Evolutionary conservation across 2,797 vertebrate genomes (phyloP).

Genomic region (Nyctalus aviator): DNA sequence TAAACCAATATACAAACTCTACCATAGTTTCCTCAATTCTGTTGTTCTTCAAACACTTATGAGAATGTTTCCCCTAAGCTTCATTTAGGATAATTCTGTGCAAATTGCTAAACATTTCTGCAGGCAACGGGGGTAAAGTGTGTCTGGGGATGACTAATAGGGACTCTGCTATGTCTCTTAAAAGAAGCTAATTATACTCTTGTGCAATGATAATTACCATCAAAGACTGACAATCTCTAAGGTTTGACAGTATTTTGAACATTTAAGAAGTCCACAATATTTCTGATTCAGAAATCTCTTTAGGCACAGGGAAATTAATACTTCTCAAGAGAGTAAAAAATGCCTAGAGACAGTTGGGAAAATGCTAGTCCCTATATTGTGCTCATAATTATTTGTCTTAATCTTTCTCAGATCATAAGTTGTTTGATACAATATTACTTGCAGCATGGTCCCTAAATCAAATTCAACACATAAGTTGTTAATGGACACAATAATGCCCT

Average conservation of each 20-base stretch:
- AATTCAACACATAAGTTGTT: neutral
- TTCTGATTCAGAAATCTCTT: conserved; percentile 55
- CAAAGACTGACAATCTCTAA: neutral
- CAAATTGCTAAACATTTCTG: conserved; percentile 45
- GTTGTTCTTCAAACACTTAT: neutral
- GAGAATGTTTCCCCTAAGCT: conserved; percentile 35
- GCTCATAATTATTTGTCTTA: neutral
- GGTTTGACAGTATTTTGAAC: neutral
- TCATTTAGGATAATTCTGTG: conserved; percentile 18
- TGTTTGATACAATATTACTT: neutral
- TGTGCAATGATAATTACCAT: conserved; percentile 53
- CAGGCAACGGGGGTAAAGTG: conserved; percentile 3
- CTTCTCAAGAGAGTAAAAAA: neutral
- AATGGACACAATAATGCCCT: neutral
- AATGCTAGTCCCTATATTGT: neutral
- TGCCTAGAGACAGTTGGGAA: neutral
- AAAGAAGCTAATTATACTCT: conserved; percentile 51
- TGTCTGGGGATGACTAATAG: conserved; percentile 21
- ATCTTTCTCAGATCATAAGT: neutral
- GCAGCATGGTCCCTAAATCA: neutral
- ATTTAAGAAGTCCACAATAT: neutral
- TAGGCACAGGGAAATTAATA: neutral
- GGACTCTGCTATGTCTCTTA: conserved; percentile 32
- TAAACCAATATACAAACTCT: neutral
- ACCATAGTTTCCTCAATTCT: neutral